phyloP scores from a whole-genome alignment of 2,113 vertebrate species.

The Bothrops jararaca region DNA sequence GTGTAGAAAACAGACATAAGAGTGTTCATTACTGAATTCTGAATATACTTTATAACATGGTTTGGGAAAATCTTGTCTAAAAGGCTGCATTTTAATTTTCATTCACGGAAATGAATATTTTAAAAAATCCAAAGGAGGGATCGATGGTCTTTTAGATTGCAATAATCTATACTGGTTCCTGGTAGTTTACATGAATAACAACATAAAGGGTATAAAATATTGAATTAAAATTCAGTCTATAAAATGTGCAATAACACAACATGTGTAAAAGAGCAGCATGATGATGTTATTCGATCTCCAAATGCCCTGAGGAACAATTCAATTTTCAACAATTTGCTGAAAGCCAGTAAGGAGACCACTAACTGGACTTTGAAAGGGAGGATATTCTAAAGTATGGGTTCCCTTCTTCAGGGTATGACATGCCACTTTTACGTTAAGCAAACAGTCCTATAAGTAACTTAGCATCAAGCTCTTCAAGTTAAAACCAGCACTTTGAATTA shows the following conservation, averaged over 20 bases:
- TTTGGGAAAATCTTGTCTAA: not conserved
- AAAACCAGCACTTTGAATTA: not conserved
- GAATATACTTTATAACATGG: not conserved
- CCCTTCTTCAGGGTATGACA: not conserved
- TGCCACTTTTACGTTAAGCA: not conserved
- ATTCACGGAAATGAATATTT: not conserved
- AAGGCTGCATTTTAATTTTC: not conserved
- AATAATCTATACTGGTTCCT: not conserved
- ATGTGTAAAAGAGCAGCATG: not conserved
- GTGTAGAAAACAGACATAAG: not conserved
- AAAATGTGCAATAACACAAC: not conserved
- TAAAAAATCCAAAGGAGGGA: not conserved
- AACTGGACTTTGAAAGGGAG: not conserved
- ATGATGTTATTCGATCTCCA: not conserved
- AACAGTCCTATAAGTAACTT: not conserved
- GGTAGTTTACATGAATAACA: not conserved
- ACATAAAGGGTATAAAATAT: not conserved
- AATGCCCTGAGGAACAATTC: not conserved
- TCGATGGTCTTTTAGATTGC: not conserved
- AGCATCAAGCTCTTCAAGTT: not conserved
- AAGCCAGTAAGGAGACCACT: not conserved
- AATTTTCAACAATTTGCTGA: not conserved
- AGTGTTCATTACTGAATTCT: not conserved
- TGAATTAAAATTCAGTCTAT: not conserved
- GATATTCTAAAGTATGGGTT: not conserved